Evolutionary conservation across 2,888 invertebrate species (phyloP), one percentile per base, ranked within the genome.

Genomic region (Lepidochrysops patricia): DNA sequence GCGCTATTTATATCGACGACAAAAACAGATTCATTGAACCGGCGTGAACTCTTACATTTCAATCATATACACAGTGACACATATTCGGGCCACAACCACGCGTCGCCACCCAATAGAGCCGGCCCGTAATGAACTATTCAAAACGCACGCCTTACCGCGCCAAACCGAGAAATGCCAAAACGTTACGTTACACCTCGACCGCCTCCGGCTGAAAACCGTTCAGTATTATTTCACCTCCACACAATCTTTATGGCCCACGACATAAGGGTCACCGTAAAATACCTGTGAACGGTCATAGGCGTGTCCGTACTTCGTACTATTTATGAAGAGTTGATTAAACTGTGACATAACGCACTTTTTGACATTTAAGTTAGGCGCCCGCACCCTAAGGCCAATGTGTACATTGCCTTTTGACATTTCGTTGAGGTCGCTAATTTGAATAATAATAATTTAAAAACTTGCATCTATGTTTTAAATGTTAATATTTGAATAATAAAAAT

Each of bases 21-120:
- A 6, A 27, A 58, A 63, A 61, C 62, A 61, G 66, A 66, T 63
- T 65, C 65, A 65, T 66, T 66, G 65, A 65, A 63, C 62, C 61
- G 62, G 62, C 61, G 63, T 66, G 60, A 62, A 62, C 63, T 60
- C 65, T 66, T 63, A 54, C 50, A 43, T 61, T 59, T 62, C 64
- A 64, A 64, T 64, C 62, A 63, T 43, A 43, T 43, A 43, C 43
- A 58, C 60, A 32, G 57, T 59, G 29, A 64, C 60, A 50, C 26
- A 52, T 35, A 52, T 59, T 35, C 29, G 12, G 25, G n/a, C n/a
- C n/a, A n/a, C n/a, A n/a, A n/a, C n/a, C n/a, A n/a, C n/a, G n/a
- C n/a, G n/a, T n/a, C n/a, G n/a, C n/a, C n/a, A 34, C 13, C 23
- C 56, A 27, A 4, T 25, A 34, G n/a, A 9, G 32, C 25, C 35